Evolutionary conservation across 2,797 vertebrate species (phyloP).

Genomic region (Enteromius trimaculatus): DNA sequence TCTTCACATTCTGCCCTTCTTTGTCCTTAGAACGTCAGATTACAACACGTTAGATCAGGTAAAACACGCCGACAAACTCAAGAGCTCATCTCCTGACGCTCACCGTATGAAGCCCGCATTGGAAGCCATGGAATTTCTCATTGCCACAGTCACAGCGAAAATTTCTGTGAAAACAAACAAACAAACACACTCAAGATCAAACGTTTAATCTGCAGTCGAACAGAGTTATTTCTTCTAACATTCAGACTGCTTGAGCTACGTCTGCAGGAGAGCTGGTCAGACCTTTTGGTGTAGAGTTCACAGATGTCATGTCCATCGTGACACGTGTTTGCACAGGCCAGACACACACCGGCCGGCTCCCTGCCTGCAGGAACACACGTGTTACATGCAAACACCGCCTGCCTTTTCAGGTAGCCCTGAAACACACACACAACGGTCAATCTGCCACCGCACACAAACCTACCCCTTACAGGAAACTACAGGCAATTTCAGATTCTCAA

Average conservation of each 20-base stretch:
- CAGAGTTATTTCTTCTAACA: not conserved
- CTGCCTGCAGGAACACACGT: constrained; percentile 85
- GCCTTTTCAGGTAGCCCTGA: constrained; percentile 91
- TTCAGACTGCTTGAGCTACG: not conserved
- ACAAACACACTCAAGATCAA: not conserved
- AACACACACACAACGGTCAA: not conserved
- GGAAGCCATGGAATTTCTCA: constrained; percentile 86
- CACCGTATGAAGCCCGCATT: constrained; percentile 89
- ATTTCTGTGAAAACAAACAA: constrained; percentile 61
- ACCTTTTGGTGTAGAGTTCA: constrained; percentile 97
- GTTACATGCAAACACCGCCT: constrained; percentile 90
- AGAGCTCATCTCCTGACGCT: constrained; percentile 62
- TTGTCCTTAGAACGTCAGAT: constrained; percentile 79
- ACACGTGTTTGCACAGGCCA: constrained; percentile 93
- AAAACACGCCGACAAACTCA: not conserved
- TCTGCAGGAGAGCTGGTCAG: not conserved
- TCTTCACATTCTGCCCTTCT: constrained; percentile 80
- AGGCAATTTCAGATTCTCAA: no score
- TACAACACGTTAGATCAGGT: not conserved
- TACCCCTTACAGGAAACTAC: no score
- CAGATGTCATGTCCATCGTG: constrained; percentile 91
- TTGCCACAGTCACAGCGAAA: constrained; percentile 93
- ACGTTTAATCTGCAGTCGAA: not conserved
- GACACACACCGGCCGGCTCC: constrained; percentile 88
- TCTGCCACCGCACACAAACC: no score